These are phyloP conservation scores for Steatocranus sp. DNA, from an alignment of 2,797 vertebrate species.

Conservation along the genomic window DNA sequence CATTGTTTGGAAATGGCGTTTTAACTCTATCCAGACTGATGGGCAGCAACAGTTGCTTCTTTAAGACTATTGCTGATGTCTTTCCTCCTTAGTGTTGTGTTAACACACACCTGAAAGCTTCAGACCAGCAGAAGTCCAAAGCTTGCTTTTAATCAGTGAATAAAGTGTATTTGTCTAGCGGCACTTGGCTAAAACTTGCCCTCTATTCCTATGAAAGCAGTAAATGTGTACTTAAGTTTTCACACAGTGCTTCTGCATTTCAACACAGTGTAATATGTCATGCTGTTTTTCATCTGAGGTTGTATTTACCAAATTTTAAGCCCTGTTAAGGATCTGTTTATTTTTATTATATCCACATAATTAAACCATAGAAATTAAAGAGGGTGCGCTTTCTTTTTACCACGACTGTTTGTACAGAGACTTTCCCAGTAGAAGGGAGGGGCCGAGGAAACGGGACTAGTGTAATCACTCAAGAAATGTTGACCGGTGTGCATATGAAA, in stretches of 20 bases:
- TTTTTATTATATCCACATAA: background rate
- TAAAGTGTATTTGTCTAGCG: background rate
- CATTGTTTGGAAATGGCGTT: background rate
- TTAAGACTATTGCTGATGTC: background rate
- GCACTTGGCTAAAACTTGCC: background rate
- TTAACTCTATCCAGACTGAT: background rate
- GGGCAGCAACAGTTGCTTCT: background rate
- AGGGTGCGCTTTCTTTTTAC: background rate
- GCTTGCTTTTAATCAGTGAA: background rate
- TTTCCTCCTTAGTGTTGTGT: background rate
- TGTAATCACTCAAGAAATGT: slow-evolving; percentile 1
- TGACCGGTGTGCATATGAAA: slow-evolving; percentile 19
- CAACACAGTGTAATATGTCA: background rate
- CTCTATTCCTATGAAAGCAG: background rate
- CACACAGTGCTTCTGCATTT: background rate
- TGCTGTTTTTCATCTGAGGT: background rate
- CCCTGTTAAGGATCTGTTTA: background rate
- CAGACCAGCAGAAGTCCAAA: background rate
- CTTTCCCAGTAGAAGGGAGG: slow-evolving; percentile 14
- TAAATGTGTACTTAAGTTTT: background rate
- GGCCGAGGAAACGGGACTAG: slow-evolving; percentile 14
- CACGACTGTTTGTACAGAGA: background rate
- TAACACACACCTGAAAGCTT: background rate
- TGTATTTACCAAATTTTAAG: background rate
- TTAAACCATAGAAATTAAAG: background rate